Conservation (phyloP, 2,113 vertebrate species). For the Urocynchramus pylzowi region DNA sequence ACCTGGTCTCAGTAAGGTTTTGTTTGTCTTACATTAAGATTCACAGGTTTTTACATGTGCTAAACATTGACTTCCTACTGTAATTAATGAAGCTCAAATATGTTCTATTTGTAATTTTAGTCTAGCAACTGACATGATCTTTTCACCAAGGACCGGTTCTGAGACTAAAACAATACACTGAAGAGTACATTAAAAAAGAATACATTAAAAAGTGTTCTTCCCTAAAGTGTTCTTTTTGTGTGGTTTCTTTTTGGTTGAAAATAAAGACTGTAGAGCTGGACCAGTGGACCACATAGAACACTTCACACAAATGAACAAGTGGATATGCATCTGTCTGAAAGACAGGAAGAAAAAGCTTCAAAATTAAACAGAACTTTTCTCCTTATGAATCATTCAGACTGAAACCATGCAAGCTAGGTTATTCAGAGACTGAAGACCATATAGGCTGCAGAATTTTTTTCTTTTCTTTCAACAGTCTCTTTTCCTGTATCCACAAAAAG, state of each 20-base stretch:
- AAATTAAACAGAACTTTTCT: not conserved
- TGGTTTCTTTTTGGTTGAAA: too few relatives aligned
- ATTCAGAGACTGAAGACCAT: not conserved
- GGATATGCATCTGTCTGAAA: not conserved
- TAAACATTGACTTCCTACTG: not conserved
- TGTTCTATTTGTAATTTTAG: not conserved
- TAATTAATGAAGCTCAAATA: not conserved
- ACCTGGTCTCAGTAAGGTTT: not conserved
- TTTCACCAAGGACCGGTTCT: not conserved
- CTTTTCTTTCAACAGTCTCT: not conserved
- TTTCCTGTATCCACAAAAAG: not conserved
- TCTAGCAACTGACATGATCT: not conserved
- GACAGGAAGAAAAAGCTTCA: not conserved
- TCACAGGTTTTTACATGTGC: not conserved
- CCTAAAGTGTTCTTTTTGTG: not conserved
- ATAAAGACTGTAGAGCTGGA: not conserved
- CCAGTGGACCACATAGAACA: not conserved
- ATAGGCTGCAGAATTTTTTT: not conserved
- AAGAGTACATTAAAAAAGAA: not conserved
- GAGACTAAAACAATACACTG: not conserved
- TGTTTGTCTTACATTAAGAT: not conserved
- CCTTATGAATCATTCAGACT: not conserved
- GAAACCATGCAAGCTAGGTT: not conserved
- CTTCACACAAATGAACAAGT: not conserved
- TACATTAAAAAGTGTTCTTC: not conserved